Evolutionary conservation across 2,113 vertebrate genomes (phyloP).

Genomic region (Danionella cerebrum): DNA sequence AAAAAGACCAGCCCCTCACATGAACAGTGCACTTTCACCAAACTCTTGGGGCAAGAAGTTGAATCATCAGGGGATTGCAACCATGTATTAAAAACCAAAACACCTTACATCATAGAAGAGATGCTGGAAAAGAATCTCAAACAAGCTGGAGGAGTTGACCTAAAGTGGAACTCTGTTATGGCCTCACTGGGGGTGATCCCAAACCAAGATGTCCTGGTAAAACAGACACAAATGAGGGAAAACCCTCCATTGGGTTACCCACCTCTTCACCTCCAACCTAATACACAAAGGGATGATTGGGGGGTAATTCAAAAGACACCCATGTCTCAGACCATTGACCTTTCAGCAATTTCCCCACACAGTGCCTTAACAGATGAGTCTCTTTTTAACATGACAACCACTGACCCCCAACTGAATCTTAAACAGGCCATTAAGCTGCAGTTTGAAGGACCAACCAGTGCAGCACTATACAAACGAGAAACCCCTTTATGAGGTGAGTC

Average conservation of each 20-base stretch:
- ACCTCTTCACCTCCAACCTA: conserved; percentile 49
- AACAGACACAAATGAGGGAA: conserved; percentile 49
- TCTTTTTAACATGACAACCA: conserved; percentile 53
- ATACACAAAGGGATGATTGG: conserved; percentile 46
- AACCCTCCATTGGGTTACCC: conserved; percentile 56
- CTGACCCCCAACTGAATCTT: conserved; percentile 68
- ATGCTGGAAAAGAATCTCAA: conserved; percentile 32
- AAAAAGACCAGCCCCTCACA: conserved; percentile 41
- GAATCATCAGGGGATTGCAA: conserved; percentile 33
- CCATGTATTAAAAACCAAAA: conserved; percentile 47
- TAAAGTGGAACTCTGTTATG: conserved; percentile 62
- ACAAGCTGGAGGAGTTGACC: conserved; percentile 32
- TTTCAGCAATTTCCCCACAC: conserved; percentile 23
- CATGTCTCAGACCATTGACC: conserved; percentile 44
- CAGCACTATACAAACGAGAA: conserved; percentile 67
- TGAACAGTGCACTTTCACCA: conserved; percentile 42
- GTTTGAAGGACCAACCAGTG: conserved; percentile 73
- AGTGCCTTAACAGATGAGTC: conserved; percentile 51
- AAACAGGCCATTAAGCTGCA: conserved; percentile 76
- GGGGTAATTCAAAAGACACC: conserved; percentile 45
- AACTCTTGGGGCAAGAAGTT: conserved; percentile 45
- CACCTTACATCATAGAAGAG: conserved; percentile 44
- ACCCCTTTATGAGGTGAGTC: conserved; percentile 64
- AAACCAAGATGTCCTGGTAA: conserved; percentile 48
- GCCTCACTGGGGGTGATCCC: conserved; percentile 63